phyloP scores from a whole-genome alignment of 2,888 invertebrate genomes.

The Andrena praecox region DNA sequence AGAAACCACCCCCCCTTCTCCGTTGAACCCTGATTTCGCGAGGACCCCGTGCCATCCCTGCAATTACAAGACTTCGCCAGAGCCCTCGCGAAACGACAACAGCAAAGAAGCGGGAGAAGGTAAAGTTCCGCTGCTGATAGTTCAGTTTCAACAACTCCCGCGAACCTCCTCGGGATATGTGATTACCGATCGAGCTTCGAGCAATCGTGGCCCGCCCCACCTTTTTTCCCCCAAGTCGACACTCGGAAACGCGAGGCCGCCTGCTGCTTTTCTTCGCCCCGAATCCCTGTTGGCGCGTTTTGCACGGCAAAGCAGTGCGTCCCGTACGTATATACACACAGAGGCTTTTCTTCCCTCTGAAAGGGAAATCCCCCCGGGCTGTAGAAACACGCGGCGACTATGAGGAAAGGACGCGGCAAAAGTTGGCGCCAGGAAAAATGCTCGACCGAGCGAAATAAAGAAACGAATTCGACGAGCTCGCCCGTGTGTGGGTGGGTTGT shows the following conservation, averaged over 20 bases:
- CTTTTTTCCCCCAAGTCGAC: background rate
- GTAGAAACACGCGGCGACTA: slow-evolving; percentile 36
- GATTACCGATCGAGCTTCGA: slow-evolving; percentile 19
- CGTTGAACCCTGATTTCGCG: too few relatives aligned
- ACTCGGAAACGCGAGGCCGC: background rate
- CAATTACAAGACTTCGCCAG: background rate
- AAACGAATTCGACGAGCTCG: slow-evolving; percentile 45
- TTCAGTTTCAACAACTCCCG: slow-evolving; percentile 2
- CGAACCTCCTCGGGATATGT: background rate
- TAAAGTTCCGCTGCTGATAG: background rate
- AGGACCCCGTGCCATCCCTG: background rate
- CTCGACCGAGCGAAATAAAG: slow-evolving; percentile 53
- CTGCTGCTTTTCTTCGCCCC: slow-evolving; percentile 9
- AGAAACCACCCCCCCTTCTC: too few relatives aligned
- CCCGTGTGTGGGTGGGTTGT: background rate
- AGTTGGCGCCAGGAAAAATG: slow-evolving; percentile 50
- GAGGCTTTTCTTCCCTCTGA: slow-evolving; percentile 27
- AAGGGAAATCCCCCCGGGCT: slow-evolving; percentile 57
- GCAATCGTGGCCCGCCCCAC: background rate
- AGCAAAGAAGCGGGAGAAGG: background rate
- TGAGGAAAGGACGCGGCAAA: slow-evolving; percentile 46
- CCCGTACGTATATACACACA: slow-evolving; percentile 1
- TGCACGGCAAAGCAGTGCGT: slow-evolving; percentile 6
- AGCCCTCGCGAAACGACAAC: background rate
- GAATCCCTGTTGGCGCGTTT: slow-evolving; percentile 14